Conservation (phyloP, 2,113 vertebrate genomes). For the Plecturocebus donacophilus region DNA sequence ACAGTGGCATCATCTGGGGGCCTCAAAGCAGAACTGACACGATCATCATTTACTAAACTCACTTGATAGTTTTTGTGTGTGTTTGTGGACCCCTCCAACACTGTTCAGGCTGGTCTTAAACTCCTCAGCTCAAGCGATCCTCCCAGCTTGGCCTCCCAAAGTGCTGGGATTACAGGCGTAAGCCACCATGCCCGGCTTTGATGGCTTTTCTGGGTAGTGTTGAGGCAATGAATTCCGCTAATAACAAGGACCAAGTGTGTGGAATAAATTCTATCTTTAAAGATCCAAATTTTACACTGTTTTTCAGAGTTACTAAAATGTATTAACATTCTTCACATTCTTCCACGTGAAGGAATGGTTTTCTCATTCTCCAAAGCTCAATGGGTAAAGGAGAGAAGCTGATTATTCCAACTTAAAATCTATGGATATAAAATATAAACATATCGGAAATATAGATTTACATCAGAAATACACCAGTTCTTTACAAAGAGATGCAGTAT, state of each 20-base stretch:
- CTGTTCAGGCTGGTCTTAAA: no score
- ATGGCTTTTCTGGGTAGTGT: background rate
- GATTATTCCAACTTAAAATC: background rate
- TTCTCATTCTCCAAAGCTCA: background rate
- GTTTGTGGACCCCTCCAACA: no score
- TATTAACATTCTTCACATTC: background rate
- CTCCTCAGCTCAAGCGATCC: no score
- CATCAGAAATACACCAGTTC: background rate
- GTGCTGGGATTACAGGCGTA: no score
- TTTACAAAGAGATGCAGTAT: background rate
- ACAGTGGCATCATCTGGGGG: background rate
- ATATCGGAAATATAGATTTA: background rate
- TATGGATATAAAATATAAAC: background rate
- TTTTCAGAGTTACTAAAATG: background rate
- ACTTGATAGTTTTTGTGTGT: rapidly evolving
- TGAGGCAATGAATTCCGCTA: background rate
- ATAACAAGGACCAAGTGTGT: background rate
- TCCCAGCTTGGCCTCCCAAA: no score
- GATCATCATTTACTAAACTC: no score
- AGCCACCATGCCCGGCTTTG: no score
- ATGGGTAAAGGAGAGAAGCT: background rate
- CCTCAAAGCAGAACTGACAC: rapidly evolving
- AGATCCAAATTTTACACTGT: background rate
- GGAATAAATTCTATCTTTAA: background rate
- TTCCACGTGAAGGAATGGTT: background rate